Evolutionary conservation across 2,113 vertebrate species (phyloP).

Genomic region (Coracopsis vasa): DNA sequence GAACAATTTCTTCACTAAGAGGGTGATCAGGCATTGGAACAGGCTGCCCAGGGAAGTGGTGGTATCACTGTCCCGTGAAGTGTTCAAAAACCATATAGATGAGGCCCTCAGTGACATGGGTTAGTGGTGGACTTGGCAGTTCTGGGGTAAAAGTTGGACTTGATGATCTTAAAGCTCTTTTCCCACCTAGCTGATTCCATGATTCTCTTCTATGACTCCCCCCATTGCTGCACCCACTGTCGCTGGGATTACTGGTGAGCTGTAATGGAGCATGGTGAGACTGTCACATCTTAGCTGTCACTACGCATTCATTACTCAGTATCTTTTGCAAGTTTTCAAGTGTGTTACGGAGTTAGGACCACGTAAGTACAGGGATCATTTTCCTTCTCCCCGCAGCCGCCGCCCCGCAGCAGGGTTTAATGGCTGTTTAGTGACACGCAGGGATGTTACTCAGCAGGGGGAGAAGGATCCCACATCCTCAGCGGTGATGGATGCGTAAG

Average conservation of each 20-base stretch:
- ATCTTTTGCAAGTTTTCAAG: conserved; percentile 15
- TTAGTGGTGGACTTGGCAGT: not conserved
- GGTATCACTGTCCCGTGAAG: not conserved
- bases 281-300: not conserved
- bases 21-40: not conserved
- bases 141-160: not conserved
- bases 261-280: not conserved
- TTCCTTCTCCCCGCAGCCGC: conserved; percentile 39
- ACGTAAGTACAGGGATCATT: conserved; percentile 38
- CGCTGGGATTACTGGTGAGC: not conserved
- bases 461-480: not conserved
- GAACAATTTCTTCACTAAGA: not conserved
- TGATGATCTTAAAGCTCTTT: not conserved
- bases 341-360: not conserved
- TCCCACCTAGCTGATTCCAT: not conserved
- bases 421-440: not conserved
- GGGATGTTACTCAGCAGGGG: not conserved
- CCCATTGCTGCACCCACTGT: not conserved
- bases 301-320: not conserved
- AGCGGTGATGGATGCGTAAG: not conserved
- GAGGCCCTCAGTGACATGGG: not conserved
- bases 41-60: not conserved
- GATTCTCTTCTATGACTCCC: not conserved
- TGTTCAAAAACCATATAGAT: not conserved
- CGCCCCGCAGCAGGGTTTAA: not conserved